phyloP scores from a whole-genome alignment of 37 sponge, comb jelly and placozoan species.

The Theonella swinhoei region DNA sequence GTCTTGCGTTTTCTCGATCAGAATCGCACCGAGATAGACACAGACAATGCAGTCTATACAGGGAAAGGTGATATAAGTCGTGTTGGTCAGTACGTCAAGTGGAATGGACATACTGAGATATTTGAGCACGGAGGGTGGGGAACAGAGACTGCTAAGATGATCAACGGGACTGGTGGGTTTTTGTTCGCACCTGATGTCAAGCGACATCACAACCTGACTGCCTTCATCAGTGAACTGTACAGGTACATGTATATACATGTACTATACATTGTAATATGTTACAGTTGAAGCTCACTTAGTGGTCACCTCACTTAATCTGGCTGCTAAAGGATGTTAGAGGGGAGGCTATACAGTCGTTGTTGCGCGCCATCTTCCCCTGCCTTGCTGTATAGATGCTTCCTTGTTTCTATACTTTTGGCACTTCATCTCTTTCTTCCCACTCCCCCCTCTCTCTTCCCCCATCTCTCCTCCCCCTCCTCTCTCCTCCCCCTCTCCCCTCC shows the following conservation, averaged over 20 bases:
- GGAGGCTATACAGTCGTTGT: too few relatives aligned
- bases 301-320: background rate
- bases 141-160: constrained; percentile 32
- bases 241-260: constrained; percentile 24
- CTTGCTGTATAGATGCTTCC: too few relatives aligned
- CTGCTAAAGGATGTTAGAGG: too few relatives aligned
- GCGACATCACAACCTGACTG: constrained; percentile 42
- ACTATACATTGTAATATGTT: background rate
- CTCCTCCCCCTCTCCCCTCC: background rate
- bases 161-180: constrained; percentile 77
- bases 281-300: too few relatives aligned
- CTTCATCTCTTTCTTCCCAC: too few relatives aligned
- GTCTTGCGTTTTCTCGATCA: too few relatives aligned
- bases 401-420: too few relatives aligned
- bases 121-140: constrained; percentile 44
- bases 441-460: too few relatives aligned
- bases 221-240: constrained; percentile 69
- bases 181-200: constrained; percentile 72
- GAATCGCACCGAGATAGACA: constrained; percentile 10
- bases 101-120: constrained; percentile 56
- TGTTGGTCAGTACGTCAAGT: constrained; percentile 61
- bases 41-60: constrained; percentile 40
- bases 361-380: too few relatives aligned
- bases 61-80: constrained; percentile 50
- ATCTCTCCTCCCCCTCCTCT: background rate